Percentiles rank a stretch among this genome's conserved stretches.
phyloP scores from a whole-genome alignment of 2,888 invertebrate genomes.

The Oxyteleia sp. region DNA sequence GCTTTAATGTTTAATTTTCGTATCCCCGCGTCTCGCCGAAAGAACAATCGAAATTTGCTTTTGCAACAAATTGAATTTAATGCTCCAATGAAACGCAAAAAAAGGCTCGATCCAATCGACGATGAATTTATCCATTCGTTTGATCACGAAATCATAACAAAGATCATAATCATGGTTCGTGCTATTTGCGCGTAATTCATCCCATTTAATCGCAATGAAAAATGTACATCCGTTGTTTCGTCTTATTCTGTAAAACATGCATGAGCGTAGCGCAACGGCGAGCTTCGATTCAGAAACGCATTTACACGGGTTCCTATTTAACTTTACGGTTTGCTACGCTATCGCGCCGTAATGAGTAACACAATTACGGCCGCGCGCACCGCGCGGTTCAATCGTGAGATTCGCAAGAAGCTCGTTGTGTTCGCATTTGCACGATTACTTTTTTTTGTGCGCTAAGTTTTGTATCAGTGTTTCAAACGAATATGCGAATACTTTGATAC shows the following conservation, averaged over 20 bases:
- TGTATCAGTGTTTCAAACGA: constrained; percentile 24
- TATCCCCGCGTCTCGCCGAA: too few species aligned
- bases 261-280: constrained; percentile 16
- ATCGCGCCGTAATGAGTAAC: constrained; percentile 23
- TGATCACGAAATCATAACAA: constrained; percentile 33
- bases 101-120: background rate
- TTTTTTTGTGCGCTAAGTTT: constrained; percentile 30
- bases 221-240: constrained; percentile 46
- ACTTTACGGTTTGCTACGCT: constrained; percentile 8
- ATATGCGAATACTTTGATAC: constrained; percentile 16
- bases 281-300: constrained; percentile 34
- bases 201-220: constrained; percentile 38
- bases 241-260: constrained; percentile 44
- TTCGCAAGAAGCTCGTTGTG: constrained; percentile 39
- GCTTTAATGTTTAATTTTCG: background rate
- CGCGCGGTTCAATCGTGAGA: constrained; percentile 5
- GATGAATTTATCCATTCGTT: constrained; percentile 14
- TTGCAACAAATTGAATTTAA: constrained; percentile 13
- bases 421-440: constrained; percentile 32
- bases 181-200: background rate
- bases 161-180: constrained; percentile 15
- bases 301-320: constrained; percentile 17
- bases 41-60: constrained; percentile 28
- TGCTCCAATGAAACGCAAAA: constrained; percentile 8
- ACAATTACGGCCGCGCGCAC: constrained; percentile 11